phyloP scores from a whole-genome alignment of 2,113 vertebrate species.

The Eulacestoma nigropectus region DNA sequence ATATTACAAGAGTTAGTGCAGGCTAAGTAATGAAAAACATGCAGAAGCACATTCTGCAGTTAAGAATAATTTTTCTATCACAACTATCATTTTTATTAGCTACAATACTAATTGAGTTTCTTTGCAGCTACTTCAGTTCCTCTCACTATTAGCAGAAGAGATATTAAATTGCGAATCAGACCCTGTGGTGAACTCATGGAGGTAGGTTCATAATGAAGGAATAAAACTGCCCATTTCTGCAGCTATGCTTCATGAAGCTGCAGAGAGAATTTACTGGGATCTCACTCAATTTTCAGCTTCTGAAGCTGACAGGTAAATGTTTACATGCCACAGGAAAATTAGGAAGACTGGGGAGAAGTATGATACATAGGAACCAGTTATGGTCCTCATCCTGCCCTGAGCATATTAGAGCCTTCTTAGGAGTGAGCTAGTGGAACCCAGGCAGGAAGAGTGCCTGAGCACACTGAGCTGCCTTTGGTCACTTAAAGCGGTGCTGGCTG shows the following conservation, averaged over 20 bases:
- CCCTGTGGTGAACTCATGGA: constrained; percentile 15
- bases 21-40: constrained; percentile 46
- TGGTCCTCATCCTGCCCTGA: background rate
- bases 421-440: fast-evolving
- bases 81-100: constrained; percentile 45
- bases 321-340: background rate
- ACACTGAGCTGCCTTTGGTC: background rate
- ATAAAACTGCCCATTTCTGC: background rate
- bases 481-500: background rate
- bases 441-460: background rate
- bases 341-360: background rate
- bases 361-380: background rate
- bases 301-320: background rate
- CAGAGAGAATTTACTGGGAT: background rate
- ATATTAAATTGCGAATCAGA: constrained; percentile 31
- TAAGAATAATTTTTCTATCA: constrained; percentile 30
- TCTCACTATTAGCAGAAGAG: constrained; percentile 42
- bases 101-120: constrained; percentile 42
- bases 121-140: constrained; percentile 35
- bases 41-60: constrained; percentile 39
- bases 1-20: background rate
- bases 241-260: background rate
- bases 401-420: background rate
- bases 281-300: background rate
- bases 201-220: background rate